Conservation (phyloP, 2,113 vertebrate genomes). For the Lophotis ruficrista region DNA sequence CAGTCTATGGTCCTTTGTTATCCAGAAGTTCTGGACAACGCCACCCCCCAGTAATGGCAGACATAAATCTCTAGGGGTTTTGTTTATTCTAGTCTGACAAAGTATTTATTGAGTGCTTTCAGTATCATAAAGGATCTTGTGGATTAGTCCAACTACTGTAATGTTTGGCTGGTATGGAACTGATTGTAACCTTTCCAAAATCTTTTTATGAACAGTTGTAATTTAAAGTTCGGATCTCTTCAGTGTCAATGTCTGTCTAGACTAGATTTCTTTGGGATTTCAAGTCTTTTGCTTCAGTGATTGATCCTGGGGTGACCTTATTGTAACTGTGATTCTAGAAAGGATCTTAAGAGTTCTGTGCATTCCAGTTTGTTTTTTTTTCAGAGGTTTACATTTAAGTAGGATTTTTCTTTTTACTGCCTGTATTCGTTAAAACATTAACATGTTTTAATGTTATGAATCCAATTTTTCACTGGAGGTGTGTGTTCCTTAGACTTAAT, state of each 20-base stretch:
- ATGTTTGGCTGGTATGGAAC: not conserved
- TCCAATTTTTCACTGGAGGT: not conserved
- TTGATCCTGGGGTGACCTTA: not conserved
- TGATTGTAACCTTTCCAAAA: not conserved
- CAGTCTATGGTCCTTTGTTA: not conserved
- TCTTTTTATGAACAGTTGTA: not conserved
- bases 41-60: rapidly evolving
- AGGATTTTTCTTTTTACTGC: not conserved
- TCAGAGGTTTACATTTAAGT: not conserved
- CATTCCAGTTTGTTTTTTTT: not conserved
- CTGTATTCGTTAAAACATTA: not conserved
- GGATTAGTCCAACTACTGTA: not conserved
- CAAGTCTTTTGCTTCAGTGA: not conserved
- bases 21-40: not conserved
- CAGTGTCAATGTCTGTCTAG: not conserved
- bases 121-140: not conserved
- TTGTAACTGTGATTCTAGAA: not conserved
- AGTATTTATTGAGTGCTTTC: not conserved
- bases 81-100: not conserved
- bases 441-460: not conserved
- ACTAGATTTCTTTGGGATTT: not conserved
- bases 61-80: not conserved
- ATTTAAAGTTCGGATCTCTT: not conserved
- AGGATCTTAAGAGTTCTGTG: not conserved
- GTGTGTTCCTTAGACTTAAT: not conserved